A percentile compares a stretch with the other conserved stretches of the same genome.
phyloP scores from a whole-genome alignment of 2,888 invertebrate genomes.

The Epinotia bilunana region DNA sequence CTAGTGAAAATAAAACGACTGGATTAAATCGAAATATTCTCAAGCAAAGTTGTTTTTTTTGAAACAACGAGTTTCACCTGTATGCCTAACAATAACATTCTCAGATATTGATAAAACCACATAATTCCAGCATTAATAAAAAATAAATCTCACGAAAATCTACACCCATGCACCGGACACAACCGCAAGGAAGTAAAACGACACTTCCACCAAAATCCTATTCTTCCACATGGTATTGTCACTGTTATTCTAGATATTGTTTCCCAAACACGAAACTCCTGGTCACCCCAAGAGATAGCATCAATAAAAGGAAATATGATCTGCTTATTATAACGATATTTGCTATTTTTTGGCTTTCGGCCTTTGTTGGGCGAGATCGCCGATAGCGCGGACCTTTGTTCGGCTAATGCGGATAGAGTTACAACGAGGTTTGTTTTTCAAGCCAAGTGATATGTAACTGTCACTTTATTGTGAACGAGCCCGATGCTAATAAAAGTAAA shows the following conservation, averaged over 20 bases:
- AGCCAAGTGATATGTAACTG: constrained; percentile 42
- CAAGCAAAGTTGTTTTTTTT: background rate
- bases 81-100: constrained; percentile 15
- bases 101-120: constrained; percentile 11
- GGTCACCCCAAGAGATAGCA: constrained; percentile 48
- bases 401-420: constrained; percentile 46
- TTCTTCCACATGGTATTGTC: constrained; percentile 34
- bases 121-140: constrained; percentile 16
- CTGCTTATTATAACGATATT: constrained; percentile 50
- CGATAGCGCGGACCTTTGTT: constrained; percentile 45
- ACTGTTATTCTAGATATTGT: constrained; percentile 41
- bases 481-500: constrained; percentile 23
- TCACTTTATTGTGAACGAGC: constrained; percentile 36
- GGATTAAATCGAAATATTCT: too few species aligned
- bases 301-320: constrained; percentile 47
- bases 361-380: constrained; percentile 47
- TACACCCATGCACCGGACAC: constrained; percentile 40
- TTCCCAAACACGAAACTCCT: constrained; percentile 46
- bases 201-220: constrained; percentile 43
- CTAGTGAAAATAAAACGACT: too few species aligned
- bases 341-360: constrained; percentile 48
- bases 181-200: constrained; percentile 44
- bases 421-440: constrained; percentile 45
- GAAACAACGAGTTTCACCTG: constrained; percentile 1
- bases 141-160: constrained; percentile 39